Conservation (phyloP, 2,888 invertebrate genomes). For the Nyleta sp. region DNA sequence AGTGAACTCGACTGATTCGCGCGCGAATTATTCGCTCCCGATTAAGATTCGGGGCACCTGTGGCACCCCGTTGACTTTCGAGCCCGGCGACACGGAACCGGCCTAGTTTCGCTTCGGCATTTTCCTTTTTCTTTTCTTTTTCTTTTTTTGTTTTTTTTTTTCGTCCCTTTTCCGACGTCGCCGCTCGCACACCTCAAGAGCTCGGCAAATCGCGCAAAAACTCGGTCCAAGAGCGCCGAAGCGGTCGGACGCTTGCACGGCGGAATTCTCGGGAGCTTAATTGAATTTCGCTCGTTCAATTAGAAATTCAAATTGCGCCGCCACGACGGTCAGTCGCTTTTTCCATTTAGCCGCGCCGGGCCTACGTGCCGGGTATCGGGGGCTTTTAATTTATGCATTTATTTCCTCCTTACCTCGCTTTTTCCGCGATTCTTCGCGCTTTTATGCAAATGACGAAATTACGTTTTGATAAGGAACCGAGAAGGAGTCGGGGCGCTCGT, state of each 20-base stretch:
- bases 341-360: constrained; percentile 53
- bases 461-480: constrained; percentile 42
- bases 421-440: constrained; percentile 27
- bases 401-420: constrained; percentile 47
- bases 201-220: constrained; percentile 36
- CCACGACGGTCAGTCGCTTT: constrained; percentile 59
- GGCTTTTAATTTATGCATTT: constrained; percentile 58
- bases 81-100: too few species aligned
- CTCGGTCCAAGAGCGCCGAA: constrained; percentile 35
- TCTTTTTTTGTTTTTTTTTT: constrained; percentile 12
- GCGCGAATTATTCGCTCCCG: constrained; percentile 73
- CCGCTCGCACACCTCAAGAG: too few species aligned
- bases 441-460: constrained; percentile 53
- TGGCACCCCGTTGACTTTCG: too few species aligned
- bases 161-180: too few species aligned
- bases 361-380: constrained; percentile 37
- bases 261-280: constrained; percentile 70
- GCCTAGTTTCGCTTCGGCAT: constrained; percentile 35
- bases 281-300: constrained; percentile 78
- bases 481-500: constrained; percentile 5
- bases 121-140: constrained; percentile 1
- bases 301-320: constrained; percentile 80
- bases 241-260: too few species aligned
- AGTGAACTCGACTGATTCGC: constrained; percentile 69
- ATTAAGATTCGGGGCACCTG: constrained; percentile 73